A percentile compares a stretch with the other conserved stretches of the same genome.
Evolutionary conservation across 2,797 vertebrate species (phyloP).

Genomic region (Mormyrops boulengeri): DNA sequence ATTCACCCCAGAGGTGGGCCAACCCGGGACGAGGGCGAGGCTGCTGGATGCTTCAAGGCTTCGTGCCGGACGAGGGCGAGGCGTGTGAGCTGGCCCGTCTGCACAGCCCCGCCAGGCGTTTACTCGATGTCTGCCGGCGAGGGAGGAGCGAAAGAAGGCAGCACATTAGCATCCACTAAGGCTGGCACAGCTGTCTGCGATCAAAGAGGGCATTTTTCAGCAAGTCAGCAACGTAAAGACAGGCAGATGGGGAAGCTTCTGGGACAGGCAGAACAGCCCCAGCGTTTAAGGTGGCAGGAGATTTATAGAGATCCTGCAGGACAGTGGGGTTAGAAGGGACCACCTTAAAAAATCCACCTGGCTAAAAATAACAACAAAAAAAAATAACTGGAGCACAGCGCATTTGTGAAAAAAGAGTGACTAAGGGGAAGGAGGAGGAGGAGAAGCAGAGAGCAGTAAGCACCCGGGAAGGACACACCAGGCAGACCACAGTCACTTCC

Average conservation of each 20-base stretch:
- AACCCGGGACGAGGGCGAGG: background rate
- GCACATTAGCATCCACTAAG: background rate
- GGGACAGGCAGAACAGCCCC: background rate
- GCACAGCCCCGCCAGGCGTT: background rate
- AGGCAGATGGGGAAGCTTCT: background rate
- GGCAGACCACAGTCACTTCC: background rate
- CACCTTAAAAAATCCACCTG: background rate
- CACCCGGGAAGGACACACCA: background rate
- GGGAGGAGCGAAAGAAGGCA: background rate
- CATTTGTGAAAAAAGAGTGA: background rate
- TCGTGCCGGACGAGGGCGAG: background rate
- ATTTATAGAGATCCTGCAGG: background rate
- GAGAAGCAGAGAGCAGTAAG: background rate
- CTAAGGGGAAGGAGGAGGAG: background rate
- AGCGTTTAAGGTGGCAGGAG: background rate
- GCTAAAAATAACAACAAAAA: background rate
- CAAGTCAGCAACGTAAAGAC: background rate
- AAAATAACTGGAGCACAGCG: background rate
- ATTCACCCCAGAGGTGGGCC: background rate
- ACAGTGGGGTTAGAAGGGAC: background rate
- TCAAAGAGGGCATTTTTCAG: background rate
- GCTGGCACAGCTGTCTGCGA: background rate
- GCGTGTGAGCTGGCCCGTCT: background rate
- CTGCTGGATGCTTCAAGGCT: background rate
- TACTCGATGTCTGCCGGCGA: background rate